These are phyloP conservation scores for Enteromius mattozi DNA, from an alignment of 2,797 vertebrate species.

Conservation along the genomic window DNA sequence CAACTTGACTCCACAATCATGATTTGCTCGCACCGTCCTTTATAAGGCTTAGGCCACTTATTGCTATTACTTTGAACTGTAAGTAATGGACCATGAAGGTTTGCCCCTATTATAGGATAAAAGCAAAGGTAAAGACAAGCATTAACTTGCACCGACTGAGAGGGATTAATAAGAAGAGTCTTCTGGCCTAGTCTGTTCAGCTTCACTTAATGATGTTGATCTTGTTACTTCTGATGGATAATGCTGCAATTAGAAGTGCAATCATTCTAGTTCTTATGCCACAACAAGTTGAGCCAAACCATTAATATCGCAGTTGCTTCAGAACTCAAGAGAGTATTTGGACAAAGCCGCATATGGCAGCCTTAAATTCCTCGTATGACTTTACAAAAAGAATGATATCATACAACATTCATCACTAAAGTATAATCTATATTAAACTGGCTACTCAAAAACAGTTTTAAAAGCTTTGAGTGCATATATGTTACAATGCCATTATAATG, in stretches of 20 bases:
- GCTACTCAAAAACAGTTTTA: neutral
- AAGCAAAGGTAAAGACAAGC: slow-evolving; percentile 30
- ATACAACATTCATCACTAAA: neutral
- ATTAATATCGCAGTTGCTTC: neutral
- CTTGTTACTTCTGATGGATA: slow-evolving; percentile 38
- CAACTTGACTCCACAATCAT: neutral
- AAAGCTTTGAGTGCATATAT: slow-evolving; percentile 10
- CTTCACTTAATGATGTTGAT: slow-evolving; percentile 34
- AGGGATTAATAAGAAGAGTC: slow-evolving; percentile 33
- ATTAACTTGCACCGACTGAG: neutral
- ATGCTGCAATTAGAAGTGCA: slow-evolving; percentile 19
- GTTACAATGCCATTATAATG: neutral
- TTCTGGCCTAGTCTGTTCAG: slow-evolving; percentile 14
- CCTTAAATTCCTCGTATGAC: neutral
- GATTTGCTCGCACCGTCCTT: neutral
- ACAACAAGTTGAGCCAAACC: neutral
- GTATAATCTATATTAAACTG: neutral
- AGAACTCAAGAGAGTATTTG: neutral
- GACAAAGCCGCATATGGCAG: neutral
- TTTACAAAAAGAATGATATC: neutral
- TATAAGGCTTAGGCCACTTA: slow-evolving; percentile 13
- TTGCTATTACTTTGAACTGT: slow-evolving; percentile 16
- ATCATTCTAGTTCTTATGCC: slow-evolving; percentile 27
- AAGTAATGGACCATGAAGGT: slow-evolving; percentile 22
- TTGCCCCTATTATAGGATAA: slow-evolving; percentile 28